A percentile compares a stretch with the other conserved stretches of the same genome.
phyloP scores from a whole-genome alignment of 2,113 vertebrate genomes.

The Bettongia penicillata region DNA sequence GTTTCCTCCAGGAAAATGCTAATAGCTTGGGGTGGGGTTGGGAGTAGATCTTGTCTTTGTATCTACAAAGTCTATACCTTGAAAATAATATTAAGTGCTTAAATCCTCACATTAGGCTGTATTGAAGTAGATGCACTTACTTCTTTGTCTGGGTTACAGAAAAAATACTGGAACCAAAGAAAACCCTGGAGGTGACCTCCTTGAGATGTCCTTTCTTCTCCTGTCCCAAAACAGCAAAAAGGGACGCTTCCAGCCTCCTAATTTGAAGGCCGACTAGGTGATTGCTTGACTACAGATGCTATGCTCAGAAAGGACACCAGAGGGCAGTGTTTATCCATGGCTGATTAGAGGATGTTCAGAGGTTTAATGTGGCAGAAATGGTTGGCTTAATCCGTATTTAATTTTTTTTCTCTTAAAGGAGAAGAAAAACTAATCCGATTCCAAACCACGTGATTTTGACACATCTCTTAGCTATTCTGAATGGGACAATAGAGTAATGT shows the following conservation, averaged over 20 bases:
- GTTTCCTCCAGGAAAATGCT: not conserved
- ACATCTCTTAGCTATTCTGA: not conserved
- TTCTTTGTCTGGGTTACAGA: not conserved
- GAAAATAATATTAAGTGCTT: not conserved
- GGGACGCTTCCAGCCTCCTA: conserved; percentile 42
- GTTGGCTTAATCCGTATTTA: conserved; percentile 61
- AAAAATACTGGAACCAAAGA: not conserved
- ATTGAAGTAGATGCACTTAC: not conserved
- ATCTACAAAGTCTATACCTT: not conserved
- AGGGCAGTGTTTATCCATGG: conserved; percentile 74
- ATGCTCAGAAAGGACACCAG: conserved; percentile 62
- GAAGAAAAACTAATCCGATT: conserved; percentile 57
- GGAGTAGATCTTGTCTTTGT: not conserved
- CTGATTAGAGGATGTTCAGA: conserved; percentile 37
- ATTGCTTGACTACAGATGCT: not conserved
- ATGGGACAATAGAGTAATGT: not conserved
- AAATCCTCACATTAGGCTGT: not conserved
- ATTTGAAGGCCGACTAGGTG: conserved; percentile 32
- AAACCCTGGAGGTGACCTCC: not conserved
- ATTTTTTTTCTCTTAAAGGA: conserved; percentile 55
- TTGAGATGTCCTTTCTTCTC: conserved; percentile 45
- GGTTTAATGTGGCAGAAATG: conserved; percentile 53
- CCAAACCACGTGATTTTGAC: not conserved
- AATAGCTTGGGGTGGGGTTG: not conserved
- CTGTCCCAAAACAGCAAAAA: conserved; percentile 49